Conservation (phyloP, 1,140 invertebrate species). For the Magallana gigas region DNA sequence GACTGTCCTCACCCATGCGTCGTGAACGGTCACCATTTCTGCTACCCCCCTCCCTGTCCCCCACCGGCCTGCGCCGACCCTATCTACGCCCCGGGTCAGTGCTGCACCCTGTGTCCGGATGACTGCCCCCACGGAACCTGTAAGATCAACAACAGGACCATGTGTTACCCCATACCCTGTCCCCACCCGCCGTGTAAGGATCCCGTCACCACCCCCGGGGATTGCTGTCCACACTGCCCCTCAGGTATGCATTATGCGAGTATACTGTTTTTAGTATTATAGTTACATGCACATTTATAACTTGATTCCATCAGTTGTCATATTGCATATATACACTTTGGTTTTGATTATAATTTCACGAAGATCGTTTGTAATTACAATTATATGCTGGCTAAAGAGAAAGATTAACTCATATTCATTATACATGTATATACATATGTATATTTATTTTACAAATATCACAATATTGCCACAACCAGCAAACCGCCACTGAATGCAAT, state of each 20-base stretch:
- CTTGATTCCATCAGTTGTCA: too few relatives aligned
- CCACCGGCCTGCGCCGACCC: conserved; percentile 16
- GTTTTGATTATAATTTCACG: too few relatives aligned
- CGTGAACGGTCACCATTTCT: conserved; percentile 17
- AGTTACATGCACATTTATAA: too few relatives aligned
- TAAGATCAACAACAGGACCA: not conserved
- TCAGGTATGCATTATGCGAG: not conserved
- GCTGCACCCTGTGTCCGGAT: conserved; percentile 28
- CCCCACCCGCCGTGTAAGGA: conserved; percentile 26
- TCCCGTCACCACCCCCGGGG: conserved; percentile 38
- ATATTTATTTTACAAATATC: too few relatives aligned
- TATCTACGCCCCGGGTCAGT: conserved; percentile 25
- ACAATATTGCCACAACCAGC: too few relatives aligned
- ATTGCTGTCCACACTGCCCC: conserved; percentile 46
- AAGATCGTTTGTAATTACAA: too few relatives aligned
- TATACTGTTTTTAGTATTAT: too few relatives aligned
- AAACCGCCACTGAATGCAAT: too few relatives aligned
- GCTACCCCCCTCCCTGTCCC: conserved; percentile 35
- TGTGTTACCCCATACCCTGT: conserved; percentile 37
- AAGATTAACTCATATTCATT: too few relatives aligned
- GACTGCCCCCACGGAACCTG: conserved; percentile 23
- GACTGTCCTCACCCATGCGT: conserved; percentile 41
- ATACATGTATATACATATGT: too few relatives aligned
- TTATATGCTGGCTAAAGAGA: too few relatives aligned
- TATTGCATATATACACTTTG: too few relatives aligned